Evolutionary conservation across 2,113 vertebrate species (phyloP).

Genomic region (Tyto alba): DNA sequence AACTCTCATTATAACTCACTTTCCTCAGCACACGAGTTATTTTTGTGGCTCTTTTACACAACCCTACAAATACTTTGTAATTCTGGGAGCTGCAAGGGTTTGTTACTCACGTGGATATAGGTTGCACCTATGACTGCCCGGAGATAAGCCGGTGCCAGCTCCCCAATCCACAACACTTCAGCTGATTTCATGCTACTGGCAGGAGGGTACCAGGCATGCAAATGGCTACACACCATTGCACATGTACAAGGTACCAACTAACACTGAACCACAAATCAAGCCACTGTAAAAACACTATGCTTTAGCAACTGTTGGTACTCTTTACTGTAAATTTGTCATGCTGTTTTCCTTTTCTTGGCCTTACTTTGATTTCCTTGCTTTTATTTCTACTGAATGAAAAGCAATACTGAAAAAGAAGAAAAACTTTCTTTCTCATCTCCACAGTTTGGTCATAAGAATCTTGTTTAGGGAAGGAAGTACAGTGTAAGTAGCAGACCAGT

Average conservation of each 20-base stretch:
- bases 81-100: neutral
- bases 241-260: neutral
- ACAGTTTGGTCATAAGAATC: neutral
- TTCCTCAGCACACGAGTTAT: neutral
- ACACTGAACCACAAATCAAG: neutral
- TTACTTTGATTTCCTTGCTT: neutral
- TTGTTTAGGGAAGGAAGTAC: neutral
- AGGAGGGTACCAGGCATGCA: neutral
- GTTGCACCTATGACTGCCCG: neutral
- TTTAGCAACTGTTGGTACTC: neutral
- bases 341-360: neutral
- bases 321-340: neutral
- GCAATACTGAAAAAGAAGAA: neutral
- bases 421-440: neutral
- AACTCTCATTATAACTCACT: neutral
- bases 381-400: neutral
- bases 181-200: neutral
- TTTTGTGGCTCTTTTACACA: neutral
- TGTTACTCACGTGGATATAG: neutral
- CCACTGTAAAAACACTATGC: neutral
- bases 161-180: neutral
- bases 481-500: neutral
- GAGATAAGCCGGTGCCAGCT: neutral
- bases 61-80: neutral
- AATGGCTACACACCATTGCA: neutral